Evolutionary conservation across 2,797 vertebrate genomes (phyloP), one percentile per base, ranked within the genome.

Genomic region (Oreonectes daqikongensis): DNA sequence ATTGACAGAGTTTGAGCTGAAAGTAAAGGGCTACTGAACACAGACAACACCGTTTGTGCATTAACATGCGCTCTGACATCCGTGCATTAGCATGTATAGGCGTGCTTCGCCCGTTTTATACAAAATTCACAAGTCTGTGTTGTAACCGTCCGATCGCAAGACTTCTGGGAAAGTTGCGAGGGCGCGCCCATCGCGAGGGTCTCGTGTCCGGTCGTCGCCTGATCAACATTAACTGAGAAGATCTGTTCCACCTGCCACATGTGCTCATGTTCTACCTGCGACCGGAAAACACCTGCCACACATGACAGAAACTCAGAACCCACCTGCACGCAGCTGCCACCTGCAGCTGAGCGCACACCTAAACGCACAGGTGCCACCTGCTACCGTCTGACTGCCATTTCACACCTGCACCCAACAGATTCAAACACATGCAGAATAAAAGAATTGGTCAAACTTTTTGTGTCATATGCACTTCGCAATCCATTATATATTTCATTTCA

Each of bases 1-100:
- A 95, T 91, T 92, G 92, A 92, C 91, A 91, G 86, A 84, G 84
- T 90, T 87, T 88, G 83, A 80, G 70, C 83, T 88, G 89, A 89
- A 90, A 90, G 81, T 87, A 87, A 84, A 88, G 89, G 84, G 69
- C 79, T 82, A 72, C 66, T 28, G 75, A 78, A 82, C 20, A 48
- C 78, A 76, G 78, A 57, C 78, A 24, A 82, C 66, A 70, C 50
- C 44, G 44, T 77, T 60, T 3, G 24, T 48, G 57, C 71, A 82
- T 84, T 84, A 84, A 72, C 78, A 82, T 79, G 81, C n/a, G n/a
- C n/a, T n/a, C n/a, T 71, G 75, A 81, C 46, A 26, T 26, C 17
- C 32, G 60, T 64, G 42, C 78, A 79, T 74, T 75, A 83, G 79
- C 81, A 85, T 82, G 76, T 80, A 77, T 79, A 77, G 79, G 69